Base-by-base conservation (phyloP, 2,113 vertebrate genomes). In the Pelmatolapia mariae region DNA sequence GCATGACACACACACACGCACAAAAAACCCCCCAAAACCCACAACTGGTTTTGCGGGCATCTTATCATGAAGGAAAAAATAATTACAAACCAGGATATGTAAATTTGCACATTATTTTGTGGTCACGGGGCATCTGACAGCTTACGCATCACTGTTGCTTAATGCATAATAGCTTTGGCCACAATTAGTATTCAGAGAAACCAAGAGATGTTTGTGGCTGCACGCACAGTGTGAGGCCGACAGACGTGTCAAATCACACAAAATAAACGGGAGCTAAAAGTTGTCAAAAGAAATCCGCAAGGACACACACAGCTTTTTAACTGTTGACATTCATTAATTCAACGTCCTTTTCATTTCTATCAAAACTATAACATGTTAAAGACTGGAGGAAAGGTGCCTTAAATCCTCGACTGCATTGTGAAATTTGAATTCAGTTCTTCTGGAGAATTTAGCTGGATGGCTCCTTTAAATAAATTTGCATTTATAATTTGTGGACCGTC, bases 51-150 rank as follows among this genome's bases (percentile, higher is more conserved):
- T 92, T 87, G 71, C 36, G 29, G n/a, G 86, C 87, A 90, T 94
- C 84, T 93, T 94, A 95, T 95, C 91, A 92, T 86, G 82, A 91
- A 87, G 40, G 45, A 53, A 85, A 87, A 88, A 84, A 84, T 80
- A 84, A 89, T 81, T 89, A 94, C 81, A 92, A 94, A 94, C 88
- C 80, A 71, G 11, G 57, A 91, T 94, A 93, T 94, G 90, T 89
- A 94, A 93, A 95, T 96, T 90, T 94, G 90, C 91, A 93, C 93
- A 93, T 95, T 94, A 96, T 94, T 96, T 95, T 93, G 92, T 89
- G 91, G 92, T 95, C 91, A 94, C 83, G 81, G 85, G 76, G 92
- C 94, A 94, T 95, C 92, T 94, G 95, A 95, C 94, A 93, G 89
- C 47, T 93, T 90, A 91, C 87, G 92, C 95, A 93, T 91, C 92